These are phyloP conservation scores for Apodemus agrarius DNA, from an alignment of 2,797 vertebrate genomes.

Conservation along the genomic window DNA sequence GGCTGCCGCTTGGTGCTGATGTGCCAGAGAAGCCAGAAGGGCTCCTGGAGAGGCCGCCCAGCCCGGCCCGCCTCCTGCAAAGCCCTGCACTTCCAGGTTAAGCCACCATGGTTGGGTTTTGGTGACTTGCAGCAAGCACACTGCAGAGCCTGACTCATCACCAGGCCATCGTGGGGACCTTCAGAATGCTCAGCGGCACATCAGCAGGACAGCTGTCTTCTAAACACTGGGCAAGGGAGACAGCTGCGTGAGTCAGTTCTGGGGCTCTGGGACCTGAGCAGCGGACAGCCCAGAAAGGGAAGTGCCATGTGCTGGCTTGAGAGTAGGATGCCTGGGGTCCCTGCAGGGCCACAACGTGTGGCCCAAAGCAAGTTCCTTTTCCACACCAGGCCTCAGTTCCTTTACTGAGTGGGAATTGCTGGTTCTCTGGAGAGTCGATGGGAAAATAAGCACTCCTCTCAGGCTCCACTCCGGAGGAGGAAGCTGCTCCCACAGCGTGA, in stretches of 20 bases:
- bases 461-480: not conserved
- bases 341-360: not conserved
- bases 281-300: not conserved
- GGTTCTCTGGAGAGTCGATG: not conserved
- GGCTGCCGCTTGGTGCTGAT: constrained; percentile 23
- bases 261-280: not conserved
- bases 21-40: not conserved
- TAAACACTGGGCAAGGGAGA: not conserved
- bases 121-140: not conserved
- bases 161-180: not conserved
- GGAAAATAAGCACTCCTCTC: not conserved
- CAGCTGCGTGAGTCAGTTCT: not conserved
- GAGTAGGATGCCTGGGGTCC: not conserved
- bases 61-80: not conserved
- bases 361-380: not conserved
- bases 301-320: accelerated
- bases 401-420: not conserved
- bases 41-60: not conserved
- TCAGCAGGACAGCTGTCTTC: not conserved
- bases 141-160: not conserved
- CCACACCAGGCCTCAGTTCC: not conserved
- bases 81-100: not conserved
- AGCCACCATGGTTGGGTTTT: not conserved
- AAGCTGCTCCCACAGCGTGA: accelerated
- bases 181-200: accelerated